Base-by-base conservation (phyloP, 2,888 invertebrate genomes). In the Caradrina kadenii region DNA sequence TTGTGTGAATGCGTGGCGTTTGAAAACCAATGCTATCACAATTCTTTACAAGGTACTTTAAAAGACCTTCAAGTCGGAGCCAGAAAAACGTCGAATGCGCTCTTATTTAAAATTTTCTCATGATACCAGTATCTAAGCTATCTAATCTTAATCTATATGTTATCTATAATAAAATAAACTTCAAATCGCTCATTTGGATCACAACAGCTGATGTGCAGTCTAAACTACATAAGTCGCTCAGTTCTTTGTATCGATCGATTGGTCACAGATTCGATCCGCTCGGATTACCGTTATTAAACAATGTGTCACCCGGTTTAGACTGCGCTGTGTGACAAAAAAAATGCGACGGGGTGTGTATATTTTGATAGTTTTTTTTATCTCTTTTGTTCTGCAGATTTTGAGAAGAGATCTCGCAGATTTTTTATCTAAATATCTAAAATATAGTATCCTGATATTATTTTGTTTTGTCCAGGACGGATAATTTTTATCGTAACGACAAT, bases 151-250 rank as follows among this genome's bases (percentile, higher is more conserved):
- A 52, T 35, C 10, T 26, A 45, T 11, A 59, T 19, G 17, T 22
- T 2, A 17, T n/a, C 0, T 21, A 26, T 61, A n/a, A n/a, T 7
- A 22, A 50, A 26, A 0, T 0, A 42, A 49, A 49, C 4, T 63
- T 1, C n/a, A 31, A 55, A 61, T 70, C 56, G 76, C 76, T 63
- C 69, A 73, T 79, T 73, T 70, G 76, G 69, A 66, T 63, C 35
- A 63, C 69, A 67, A 66, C 73, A 69, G 73, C 77, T 78, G 81
- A 80, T 79, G 80, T 76, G 63, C 72, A 52, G 73, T n/a, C n/a
- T n/a, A n/a, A n/a, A n/a, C n/a, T n/a, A 76, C 76, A 77, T 81
- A 85, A 82, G 83, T 85, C 83, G 82, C 83, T 78, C 81, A 61
- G 73, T 80, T 77, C 73, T 69, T 69, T 69, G 80, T 72, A 77